A percentile compares a stretch with the other conserved stretches of the same genome.
Evolutionary conservation across 53 echinoderm and acorn worm genomes (phyloP).

Genomic region (Paelopatides confundens): DNA sequence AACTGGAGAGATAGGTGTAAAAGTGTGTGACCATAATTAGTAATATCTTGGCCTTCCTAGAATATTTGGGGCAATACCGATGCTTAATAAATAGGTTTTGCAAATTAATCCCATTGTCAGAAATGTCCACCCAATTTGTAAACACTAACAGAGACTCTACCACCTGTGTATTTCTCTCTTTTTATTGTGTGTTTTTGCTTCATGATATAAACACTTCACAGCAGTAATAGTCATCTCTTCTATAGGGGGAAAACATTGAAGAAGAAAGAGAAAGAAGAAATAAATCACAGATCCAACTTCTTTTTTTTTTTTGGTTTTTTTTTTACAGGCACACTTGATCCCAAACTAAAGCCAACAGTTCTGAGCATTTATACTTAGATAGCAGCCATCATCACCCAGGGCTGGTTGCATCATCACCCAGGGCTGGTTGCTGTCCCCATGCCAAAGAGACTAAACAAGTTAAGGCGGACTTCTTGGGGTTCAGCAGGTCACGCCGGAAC

Average conservation of each 20-base stretch:
- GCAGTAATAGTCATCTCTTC: constrained; percentile 40
- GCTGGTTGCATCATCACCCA: constrained; percentile 20
- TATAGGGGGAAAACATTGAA: constrained; percentile 47
- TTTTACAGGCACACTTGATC: constrained; percentile 42
- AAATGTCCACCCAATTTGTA: too few species aligned
- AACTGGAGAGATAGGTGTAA: too few species aligned
- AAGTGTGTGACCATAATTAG: too few species aligned
- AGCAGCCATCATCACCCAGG: background rate
- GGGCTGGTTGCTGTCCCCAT: background rate
- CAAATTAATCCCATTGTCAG: too few species aligned
- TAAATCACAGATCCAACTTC: background rate
- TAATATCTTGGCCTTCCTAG: too few species aligned
- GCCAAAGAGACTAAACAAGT: background rate
- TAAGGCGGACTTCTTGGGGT: background rate
- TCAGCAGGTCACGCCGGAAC: background rate
- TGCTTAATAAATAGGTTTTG: too few species aligned
- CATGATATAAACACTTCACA: constrained; percentile 46
- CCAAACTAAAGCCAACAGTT: constrained; percentile 30
- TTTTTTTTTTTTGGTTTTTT: constrained; percentile 20
- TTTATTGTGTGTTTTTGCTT: constrained; percentile 29
- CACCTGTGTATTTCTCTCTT: background rate
- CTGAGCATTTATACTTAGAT: background rate
- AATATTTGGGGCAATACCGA: too few species aligned
- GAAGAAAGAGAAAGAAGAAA: constrained; percentile 32
- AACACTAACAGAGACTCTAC: too few species aligned